Conservation (phyloP, 2,113 vertebrate species). For the Alethe castanea region DNA sequence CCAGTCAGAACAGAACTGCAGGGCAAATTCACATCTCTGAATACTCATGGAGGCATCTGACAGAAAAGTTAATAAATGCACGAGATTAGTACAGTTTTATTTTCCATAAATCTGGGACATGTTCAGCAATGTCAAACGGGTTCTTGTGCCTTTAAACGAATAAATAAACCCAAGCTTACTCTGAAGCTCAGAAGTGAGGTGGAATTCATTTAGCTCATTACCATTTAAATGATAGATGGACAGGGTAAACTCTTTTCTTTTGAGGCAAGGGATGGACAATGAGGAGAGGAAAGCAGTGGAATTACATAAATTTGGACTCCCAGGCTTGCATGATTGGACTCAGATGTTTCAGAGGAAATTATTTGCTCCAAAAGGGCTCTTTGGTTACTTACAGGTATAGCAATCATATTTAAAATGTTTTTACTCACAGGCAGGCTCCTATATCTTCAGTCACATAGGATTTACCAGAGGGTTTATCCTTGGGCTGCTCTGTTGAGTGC, state of each 20-base stretch:
- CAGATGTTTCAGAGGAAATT: conserved; percentile 48
- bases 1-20: conserved; percentile 30
- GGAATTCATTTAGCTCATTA: conserved; percentile 58
- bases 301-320: neutral
- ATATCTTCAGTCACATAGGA: conserved; percentile 5
- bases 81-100: conserved; percentile 50
- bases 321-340: conserved; percentile 24
- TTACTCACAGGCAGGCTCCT: conserved; percentile 53
- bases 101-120: conserved; percentile 52
- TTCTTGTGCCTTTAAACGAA: conserved; percentile 40
- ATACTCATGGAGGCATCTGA: neutral
- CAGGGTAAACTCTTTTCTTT: conserved; percentile 32
- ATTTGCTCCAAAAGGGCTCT: conserved; percentile 38
- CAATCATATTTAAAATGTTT: conserved; percentile 48
- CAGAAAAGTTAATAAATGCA: conserved; percentile 49
- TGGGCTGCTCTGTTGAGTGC: neutral
- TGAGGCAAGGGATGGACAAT: neutral
- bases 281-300: neutral
- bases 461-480: conserved; percentile 34
- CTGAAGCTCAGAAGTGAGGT: conserved; percentile 50
- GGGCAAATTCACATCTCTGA: conserved; percentile 32
- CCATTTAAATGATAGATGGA: conserved; percentile 56
- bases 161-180: conserved; percentile 43
- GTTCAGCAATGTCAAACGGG: conserved; percentile 34
- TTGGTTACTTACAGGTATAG: conserved; percentile 35